phyloP scores from a whole-genome alignment of 1,140 invertebrate genomes.

The Neodiprion virginianus region DNA sequence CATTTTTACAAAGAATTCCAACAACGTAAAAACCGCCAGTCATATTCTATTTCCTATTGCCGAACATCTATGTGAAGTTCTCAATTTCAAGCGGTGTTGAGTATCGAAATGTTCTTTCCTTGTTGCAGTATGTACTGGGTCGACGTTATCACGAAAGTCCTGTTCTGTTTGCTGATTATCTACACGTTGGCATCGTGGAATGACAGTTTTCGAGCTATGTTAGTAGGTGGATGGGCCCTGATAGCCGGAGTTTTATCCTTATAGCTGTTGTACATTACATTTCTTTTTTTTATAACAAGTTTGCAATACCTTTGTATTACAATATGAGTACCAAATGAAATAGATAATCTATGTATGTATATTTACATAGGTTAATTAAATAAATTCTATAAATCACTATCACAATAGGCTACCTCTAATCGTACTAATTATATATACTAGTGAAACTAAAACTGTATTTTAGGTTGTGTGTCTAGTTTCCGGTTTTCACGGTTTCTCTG shows the following conservation, averaged over 20 bases:
- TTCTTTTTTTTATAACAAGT: conserved; percentile 21
- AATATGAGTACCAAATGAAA: conserved; percentile 40
- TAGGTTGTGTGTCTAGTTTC: too few species aligned
- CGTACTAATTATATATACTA: too few species aligned
- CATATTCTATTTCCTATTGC: too few species aligned
- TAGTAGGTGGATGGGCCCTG: conserved; percentile 34
- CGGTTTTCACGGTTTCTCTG: too few species aligned
- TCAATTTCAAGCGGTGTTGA: too few species aligned
- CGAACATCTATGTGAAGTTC: too few species aligned
- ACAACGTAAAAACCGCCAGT: too few species aligned
- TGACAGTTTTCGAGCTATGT: conserved; percentile 46
- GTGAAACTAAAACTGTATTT: too few species aligned
- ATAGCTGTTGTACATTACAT: conserved; percentile 13
- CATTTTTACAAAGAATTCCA: too few species aligned
- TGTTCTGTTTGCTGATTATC: conserved; percentile 57
- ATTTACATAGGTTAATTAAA: neutral
- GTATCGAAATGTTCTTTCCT: conserved; percentile 25
- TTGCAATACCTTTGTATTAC: conserved; percentile 31
- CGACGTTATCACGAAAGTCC: conserved; percentile 59
- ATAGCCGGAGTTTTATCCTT: conserved; percentile 26
- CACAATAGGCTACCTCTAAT: neutral
- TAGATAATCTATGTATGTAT: neutral
- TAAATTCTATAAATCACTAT: neutral
- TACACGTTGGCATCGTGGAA: conserved; percentile 52
- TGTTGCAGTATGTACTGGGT: conserved; percentile 71